Evolutionary conservation across 2,797 vertebrate species (phyloP).

Genomic region (Microctenopoma steveboyesi): DNA sequence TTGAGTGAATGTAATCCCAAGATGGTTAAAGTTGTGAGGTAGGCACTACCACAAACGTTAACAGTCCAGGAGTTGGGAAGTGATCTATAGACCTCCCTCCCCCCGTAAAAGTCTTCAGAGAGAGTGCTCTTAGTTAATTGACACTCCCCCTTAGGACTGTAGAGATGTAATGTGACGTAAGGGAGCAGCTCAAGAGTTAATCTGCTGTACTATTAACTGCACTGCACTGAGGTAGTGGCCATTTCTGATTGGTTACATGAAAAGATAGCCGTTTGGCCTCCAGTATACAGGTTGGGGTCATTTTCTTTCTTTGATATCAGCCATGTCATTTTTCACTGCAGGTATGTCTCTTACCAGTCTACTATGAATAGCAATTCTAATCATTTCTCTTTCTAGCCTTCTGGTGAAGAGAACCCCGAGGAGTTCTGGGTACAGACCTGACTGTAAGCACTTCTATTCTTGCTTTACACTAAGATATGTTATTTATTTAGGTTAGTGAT

Average conservation of each 20-base stretch:
- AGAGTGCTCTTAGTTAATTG: slow-evolving; percentile 70
- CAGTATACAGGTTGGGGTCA: background rate
- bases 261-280: background rate
- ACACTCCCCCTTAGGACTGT: slow-evolving; percentile 54
- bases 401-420: slow-evolving; percentile 87
- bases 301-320: slow-evolving; percentile 1
- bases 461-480: background rate
- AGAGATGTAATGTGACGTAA: slow-evolving; percentile 62
- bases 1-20: slow-evolving; percentile 84
- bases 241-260: slow-evolving; percentile 27
- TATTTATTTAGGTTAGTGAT: background rate
- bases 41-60: slow-evolving; percentile 32
- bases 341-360: background rate
- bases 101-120: slow-evolving; percentile 13
- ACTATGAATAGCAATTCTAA: background rate
- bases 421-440: slow-evolving; percentile 86
- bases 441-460: slow-evolving; percentile 80
- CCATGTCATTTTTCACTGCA: background rate
- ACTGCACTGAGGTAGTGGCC: slow-evolving; percentile 30
- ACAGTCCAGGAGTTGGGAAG: slow-evolving; percentile 6
- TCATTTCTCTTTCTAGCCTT: slow-evolving; percentile 74
- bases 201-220: slow-evolving; percentile 66
- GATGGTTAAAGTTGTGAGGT: slow-evolving; percentile 91
- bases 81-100: slow-evolving; percentile 21
- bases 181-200: slow-evolving; percentile 78